A percentile compares a stretch with the other conserved stretches of the same genome.
phyloP scores from a whole-genome alignment of 2,888 invertebrate species.

The Antitype chi region DNA sequence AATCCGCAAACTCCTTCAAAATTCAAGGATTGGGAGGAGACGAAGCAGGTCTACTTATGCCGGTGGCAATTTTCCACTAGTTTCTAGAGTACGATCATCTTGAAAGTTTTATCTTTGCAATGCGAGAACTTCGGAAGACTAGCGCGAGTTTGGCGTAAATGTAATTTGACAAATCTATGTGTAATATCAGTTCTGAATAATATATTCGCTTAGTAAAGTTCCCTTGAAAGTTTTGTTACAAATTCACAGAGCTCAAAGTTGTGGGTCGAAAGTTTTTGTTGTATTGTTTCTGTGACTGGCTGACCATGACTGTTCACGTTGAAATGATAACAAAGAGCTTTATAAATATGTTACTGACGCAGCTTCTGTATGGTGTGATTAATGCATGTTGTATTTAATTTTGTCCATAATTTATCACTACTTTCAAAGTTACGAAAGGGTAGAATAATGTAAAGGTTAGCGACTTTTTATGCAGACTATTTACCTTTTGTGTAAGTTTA shows the following conservation, averaged over 20 bases:
- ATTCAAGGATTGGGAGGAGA: slow-evolving; percentile 46
- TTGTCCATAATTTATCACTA: slow-evolving; percentile 21
- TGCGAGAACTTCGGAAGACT: slow-evolving; percentile 66
- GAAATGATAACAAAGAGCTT: slow-evolving; percentile 45
- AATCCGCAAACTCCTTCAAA: slow-evolving; percentile 51
- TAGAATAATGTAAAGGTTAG: not conserved
- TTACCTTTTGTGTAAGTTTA: not conserved
- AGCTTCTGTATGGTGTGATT: slow-evolving; percentile 31
- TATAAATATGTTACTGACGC: slow-evolving; percentile 32
- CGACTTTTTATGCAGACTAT: not conserved
- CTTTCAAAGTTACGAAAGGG: not conserved
- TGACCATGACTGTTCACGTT: slow-evolving; percentile 32
- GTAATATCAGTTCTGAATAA: slow-evolving; percentile 60
- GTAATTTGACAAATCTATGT: slow-evolving; percentile 64
- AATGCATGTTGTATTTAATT: slow-evolving; percentile 28
- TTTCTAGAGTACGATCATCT: slow-evolving; percentile 75
- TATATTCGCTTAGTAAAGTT: slow-evolving; percentile 51
- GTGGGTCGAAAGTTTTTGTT: slow-evolving; percentile 50
- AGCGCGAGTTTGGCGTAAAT: slow-evolving; percentile 54
- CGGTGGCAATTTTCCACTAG: slow-evolving; percentile 75
- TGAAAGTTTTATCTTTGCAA: slow-evolving; percentile 78
- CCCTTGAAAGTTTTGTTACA: slow-evolving; percentile 50
- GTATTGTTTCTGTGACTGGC: slow-evolving; percentile 56
- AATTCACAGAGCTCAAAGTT: slow-evolving; percentile 57
- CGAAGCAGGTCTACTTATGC: slow-evolving; percentile 63